Evolutionary conservation across 2,797 vertebrate genomes (phyloP).

Genomic region (Gallirallus australis): DNA sequence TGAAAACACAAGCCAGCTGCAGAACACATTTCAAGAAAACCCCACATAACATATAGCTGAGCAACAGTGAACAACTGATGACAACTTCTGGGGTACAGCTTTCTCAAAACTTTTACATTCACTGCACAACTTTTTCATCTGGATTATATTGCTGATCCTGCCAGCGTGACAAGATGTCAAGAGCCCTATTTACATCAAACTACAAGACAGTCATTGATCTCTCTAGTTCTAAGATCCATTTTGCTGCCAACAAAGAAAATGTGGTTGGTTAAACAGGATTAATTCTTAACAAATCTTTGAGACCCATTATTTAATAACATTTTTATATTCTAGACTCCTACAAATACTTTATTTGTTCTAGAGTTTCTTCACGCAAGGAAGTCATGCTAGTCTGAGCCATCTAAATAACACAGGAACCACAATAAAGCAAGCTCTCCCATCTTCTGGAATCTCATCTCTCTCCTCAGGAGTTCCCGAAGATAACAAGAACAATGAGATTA

Average conservation of each 20-base stretch:
- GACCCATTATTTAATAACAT: neutral
- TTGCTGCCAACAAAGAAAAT: slow-evolving; percentile 25
- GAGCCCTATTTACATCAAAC: slow-evolving; percentile 4
- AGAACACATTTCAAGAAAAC: neutral
- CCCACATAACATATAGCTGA: neutral
- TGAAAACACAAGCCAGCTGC: slow-evolving; percentile 7
- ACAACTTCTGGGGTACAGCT: neutral
- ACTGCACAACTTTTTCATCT: neutral
- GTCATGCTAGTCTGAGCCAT: neutral
- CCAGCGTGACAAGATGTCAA: neutral
- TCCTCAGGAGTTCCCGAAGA: neutral
- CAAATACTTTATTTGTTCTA: neutral
- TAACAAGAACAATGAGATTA: neutral
- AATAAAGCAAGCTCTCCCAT: neutral
- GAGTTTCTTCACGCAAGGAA: neutral
- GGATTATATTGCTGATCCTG: neutral
- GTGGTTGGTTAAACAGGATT: neutral
- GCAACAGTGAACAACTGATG: neutral
- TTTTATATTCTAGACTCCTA: neutral
- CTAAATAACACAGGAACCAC: neutral
- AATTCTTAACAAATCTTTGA: neutral
- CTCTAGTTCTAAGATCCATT: neutral
- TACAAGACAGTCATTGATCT: slow-evolving; percentile 2
- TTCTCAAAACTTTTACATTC: neutral
- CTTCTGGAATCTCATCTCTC: neutral